phyloP scores from a whole-genome alignment of 2,888 invertebrate species.

The Dascillus cervinus region DNA sequence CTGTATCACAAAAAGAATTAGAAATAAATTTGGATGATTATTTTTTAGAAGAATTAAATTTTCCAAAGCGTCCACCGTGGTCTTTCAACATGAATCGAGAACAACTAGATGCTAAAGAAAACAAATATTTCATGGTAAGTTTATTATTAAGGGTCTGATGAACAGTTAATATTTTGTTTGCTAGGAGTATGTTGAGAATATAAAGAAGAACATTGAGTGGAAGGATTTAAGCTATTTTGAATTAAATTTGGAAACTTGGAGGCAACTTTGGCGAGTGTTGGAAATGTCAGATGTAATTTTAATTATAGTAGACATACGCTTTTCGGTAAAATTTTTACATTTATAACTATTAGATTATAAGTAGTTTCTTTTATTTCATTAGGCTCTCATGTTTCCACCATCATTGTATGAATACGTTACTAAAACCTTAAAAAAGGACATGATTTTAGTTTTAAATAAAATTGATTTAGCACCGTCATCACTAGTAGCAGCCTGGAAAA shows the following conservation, averaged over 20 bases:
- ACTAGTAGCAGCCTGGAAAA: conserved; percentile 80
- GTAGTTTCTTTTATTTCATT: conserved; percentile 12
- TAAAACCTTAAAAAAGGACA: conserved; percentile 65
- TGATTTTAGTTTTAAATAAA: conserved; percentile 87
- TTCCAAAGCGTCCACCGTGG: conserved; percentile 85
- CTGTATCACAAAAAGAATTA: conserved; percentile 51
- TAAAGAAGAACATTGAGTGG: conserved; percentile 56
- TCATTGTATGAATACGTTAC: conserved; percentile 75
- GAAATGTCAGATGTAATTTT: conserved; percentile 90
- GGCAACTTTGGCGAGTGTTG: conserved; percentile 90
- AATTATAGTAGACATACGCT: conserved; percentile 83
- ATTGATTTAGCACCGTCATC: conserved; percentile 78
- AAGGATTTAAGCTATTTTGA: conserved; percentile 80
- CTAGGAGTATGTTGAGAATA: conserved; percentile 65
- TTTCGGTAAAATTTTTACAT: conserved; percentile 70
- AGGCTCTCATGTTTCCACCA: conserved; percentile 83
- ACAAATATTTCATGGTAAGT: conserved; percentile 70
- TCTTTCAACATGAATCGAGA: conserved; percentile 64
- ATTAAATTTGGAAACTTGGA: conserved; percentile 91
- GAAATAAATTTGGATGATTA: conserved; percentile 62
- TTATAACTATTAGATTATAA: background rate
- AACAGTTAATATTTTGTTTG: conserved; percentile 20
- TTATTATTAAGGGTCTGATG: conserved; percentile 2
- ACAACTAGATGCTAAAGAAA: conserved; percentile 69
- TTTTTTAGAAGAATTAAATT: conserved; percentile 62